Percentiles rank a stretch among this genome's conserved stretches.
Evolutionary conservation across 2,797 vertebrate genomes (phyloP).

Genomic region (Characodon lateralis): DNA sequence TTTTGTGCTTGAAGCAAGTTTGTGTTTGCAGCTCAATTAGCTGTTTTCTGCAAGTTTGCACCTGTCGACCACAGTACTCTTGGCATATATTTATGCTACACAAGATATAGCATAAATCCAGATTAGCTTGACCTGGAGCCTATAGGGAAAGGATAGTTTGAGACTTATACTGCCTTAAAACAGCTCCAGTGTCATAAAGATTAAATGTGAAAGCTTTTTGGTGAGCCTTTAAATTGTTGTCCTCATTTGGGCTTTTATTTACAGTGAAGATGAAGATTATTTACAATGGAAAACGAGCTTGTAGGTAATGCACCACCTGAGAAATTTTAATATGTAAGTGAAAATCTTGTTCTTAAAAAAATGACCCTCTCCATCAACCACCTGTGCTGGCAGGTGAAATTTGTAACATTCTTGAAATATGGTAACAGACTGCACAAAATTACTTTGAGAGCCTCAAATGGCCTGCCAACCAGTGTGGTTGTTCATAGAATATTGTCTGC

Average conservation of each 20-base stretch:
- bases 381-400: not conserved
- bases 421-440: not conserved
- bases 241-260: not conserved
- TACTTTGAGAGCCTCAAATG: not conserved
- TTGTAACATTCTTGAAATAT: not conserved
- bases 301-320: not conserved
- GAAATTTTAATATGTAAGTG: too few relatives aligned
- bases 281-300: not conserved
- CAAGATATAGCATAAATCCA: not conserved
- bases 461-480: not conserved
- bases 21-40: too few relatives aligned
- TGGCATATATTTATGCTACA: too few relatives aligned
- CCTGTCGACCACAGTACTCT: too few relatives aligned
- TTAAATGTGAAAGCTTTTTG: not conserved
- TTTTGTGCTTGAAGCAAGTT: too few relatives aligned
- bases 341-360: not conserved
- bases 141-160: not conserved
- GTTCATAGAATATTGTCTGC: not conserved
- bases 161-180: not conserved
- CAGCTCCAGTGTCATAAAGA: not conserved
- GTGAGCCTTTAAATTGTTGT: not conserved
- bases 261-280: not conserved
- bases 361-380: not conserved
- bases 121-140: not conserved
- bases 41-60: too few relatives aligned